Percentiles rank a stretch among this genome's conserved stretches.
Conservation (phyloP, 2,888 invertebrate genomes). For the Yponomeuta cagnagella region DNA sequence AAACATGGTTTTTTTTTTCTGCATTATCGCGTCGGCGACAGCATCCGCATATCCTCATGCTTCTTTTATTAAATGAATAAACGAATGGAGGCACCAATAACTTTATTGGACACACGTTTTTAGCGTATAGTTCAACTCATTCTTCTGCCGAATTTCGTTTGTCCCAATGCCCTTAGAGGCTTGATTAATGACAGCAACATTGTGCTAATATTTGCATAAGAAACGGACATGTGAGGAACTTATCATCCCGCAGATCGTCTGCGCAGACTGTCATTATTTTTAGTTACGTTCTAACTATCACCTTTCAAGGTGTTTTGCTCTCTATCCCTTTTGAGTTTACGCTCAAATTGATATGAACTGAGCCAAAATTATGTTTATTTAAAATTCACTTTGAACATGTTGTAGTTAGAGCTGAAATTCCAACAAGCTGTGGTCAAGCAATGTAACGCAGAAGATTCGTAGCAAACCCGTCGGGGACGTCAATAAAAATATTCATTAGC, state of each 20-base stretch:
- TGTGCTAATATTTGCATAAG: conserved; percentile 75
- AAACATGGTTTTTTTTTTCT: too few relatives aligned
- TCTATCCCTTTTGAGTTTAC: neutral
- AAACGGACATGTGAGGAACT: conserved; percentile 63
- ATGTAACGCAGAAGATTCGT: conserved; percentile 24
- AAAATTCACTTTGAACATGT: neutral
- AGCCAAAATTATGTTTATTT: neutral
- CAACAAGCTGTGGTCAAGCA: neutral
- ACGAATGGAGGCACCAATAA: too few relatives aligned
- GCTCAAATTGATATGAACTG: neutral
- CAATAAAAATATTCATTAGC: conserved; percentile 74
- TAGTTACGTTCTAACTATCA: conserved; percentile 28
- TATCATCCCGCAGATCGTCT: conserved; percentile 60
- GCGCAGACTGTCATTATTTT: conserved; percentile 46
- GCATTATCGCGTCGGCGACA: too few relatives aligned
- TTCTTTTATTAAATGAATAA: too few relatives aligned
- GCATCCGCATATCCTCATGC: too few relatives aligned
- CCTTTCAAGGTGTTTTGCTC: conserved; percentile 7
- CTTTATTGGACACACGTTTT: too few relatives aligned
- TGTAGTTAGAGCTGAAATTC: neutral
- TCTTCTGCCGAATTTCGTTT: conserved; percentile 15
- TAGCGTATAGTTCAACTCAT: conserved; percentile 13
- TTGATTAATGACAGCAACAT: conserved; percentile 70
- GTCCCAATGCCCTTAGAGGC: conserved; percentile 43
- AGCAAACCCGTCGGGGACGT: conserved; percentile 59